Conservation (phyloP, 2,113 vertebrate genomes). For the Indicator indicator region DNA sequence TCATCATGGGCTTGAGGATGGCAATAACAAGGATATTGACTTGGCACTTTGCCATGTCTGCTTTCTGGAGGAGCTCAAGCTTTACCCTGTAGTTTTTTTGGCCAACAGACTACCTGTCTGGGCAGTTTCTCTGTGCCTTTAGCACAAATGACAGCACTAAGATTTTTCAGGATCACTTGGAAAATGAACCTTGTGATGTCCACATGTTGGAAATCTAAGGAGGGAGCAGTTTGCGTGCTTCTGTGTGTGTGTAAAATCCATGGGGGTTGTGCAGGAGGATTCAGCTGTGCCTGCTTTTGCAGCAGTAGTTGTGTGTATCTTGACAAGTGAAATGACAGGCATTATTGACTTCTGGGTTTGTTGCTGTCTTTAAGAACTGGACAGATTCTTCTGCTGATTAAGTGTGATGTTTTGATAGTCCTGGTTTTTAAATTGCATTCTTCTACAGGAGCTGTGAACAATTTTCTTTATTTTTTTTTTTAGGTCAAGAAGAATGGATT, state of each 20-base stretch:
- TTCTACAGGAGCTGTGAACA: neutral
- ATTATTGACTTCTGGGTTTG: no score
- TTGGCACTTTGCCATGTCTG: neutral
- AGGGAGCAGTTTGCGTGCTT: neutral
- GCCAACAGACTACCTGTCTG: neutral
- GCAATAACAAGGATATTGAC: neutral
- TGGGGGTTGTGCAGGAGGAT: neutral
- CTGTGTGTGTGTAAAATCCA: neutral
- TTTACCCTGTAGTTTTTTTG: neutral
- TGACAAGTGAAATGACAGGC: neutral
- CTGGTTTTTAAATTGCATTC: neutral
- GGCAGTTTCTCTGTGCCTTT: neutral
- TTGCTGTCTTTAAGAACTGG: neutral
- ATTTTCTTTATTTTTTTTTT: neutral
- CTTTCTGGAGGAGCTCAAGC: no score
- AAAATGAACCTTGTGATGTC: neutral
- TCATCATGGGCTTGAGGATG: neutral
- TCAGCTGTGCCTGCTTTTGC: neutral
- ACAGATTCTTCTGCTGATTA: neutral
- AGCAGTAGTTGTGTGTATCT: neutral
- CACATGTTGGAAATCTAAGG: neutral
- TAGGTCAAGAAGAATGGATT: conserved; percentile 92
- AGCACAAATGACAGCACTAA: neutral
- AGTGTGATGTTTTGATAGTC: neutral
- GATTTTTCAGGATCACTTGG: neutral